A percentile compares a stretch with the other conserved stretches of the same genome.
These are phyloP conservation scores for Sebastes minor DNA, from an alignment of 2,797 vertebrate species.

Conservation along the genomic window DNA sequence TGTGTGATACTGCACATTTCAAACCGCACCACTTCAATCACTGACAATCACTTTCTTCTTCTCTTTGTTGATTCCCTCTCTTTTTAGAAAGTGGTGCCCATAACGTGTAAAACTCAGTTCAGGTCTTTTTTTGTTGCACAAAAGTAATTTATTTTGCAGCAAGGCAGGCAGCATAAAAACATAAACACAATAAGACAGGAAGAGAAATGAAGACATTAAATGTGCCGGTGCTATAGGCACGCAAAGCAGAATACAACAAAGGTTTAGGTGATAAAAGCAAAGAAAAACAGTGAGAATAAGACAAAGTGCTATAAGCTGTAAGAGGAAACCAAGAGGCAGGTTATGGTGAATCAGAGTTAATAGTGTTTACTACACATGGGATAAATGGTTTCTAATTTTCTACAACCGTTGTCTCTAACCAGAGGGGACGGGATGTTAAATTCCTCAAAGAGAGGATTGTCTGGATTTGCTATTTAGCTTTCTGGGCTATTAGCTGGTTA, in stretches of 20 bases:
- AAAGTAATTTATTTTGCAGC: neutral
- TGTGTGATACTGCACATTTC: neutral
- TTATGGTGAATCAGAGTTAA: neutral
- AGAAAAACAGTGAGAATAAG: neutral
- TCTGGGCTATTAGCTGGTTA: neutral
- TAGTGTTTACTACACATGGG: neutral
- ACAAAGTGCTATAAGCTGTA: neutral
- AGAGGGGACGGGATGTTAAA: neutral
- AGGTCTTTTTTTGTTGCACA: neutral
- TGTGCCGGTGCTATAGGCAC: no score
- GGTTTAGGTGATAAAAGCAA: neutral
- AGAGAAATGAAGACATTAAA: neutral
- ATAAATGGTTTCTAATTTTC: neutral
- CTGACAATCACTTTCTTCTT: conserved; percentile 13
- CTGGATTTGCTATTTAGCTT: neutral
- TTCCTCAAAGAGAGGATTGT: neutral
- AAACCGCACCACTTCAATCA: conserved; percentile 20
- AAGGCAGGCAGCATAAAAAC: neutral
- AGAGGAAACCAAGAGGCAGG: neutral
- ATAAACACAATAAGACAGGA: neutral
- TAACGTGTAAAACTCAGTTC: neutral
- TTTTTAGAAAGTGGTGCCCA: neutral
- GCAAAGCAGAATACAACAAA: neutral
- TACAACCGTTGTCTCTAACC: neutral
- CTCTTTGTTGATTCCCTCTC: conserved; percentile 2